Base-by-base conservation (phyloP, 2,888 invertebrate species). In the Melanotus villosus region DNA sequence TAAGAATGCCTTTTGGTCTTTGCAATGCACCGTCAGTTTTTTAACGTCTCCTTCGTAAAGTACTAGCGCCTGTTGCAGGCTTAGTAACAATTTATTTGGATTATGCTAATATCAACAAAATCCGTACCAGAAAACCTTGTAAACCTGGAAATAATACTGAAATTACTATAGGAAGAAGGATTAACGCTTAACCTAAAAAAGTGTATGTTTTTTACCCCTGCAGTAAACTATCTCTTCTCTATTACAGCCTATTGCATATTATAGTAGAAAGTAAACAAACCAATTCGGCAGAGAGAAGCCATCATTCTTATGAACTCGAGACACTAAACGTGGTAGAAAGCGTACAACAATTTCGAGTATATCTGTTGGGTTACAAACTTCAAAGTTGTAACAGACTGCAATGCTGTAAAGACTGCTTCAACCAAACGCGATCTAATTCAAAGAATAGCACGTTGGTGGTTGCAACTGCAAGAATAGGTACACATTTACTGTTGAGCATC, bases 301-400 rank as follows among this genome's bases (percentile, higher is more conserved):
- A 80, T 45, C 59, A 65, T 14, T 79, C 80, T 19, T 83, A 82
- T 63, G 80, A 82, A 38, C 62, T 84, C 2, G 81, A 83, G 73
- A 79, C 80, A 1, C 59, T 82, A 7, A 81, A 80, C 0, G 70
- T 83, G 2, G 73, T 82, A 5, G 65, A 79, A 70, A 77, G 80
- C 0, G 45, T 82, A 0, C 78, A 80, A 26, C 80, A 79, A 57
- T 82, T 81, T 71, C 41, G 80, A 7, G 68, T 77, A 0, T 81
- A 81, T 63, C 60, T 83, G 1, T 34, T 80, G n/a, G 70, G 76
- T 52, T n/a, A 72, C 38, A 32, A 19, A 63, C 32, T 68, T 77
- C 58, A 71, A 59, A 50, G 54, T 76, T 45, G 43, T 77, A 5
- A 71, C 71, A 0, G 71, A 71, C 41, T 74, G 73, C 57, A 36